A percentile compares a stretch with the other conserved stretches of the same genome.
These are phyloP conservation scores for Kuschelorhynchus macadamiae DNA, from an alignment of 2,888 invertebrate species.

Conservation along the genomic window DNA sequence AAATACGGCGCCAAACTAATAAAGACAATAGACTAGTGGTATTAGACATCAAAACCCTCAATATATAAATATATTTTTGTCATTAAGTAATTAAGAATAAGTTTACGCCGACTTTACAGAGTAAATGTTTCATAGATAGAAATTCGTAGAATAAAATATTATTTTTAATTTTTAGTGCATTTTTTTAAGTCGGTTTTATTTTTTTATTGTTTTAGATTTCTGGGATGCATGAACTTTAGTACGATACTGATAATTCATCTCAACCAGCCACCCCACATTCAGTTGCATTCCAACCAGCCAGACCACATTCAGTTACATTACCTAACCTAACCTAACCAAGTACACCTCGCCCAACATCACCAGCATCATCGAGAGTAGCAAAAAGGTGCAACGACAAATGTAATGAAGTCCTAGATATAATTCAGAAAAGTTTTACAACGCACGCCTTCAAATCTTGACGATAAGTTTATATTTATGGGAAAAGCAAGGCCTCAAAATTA, in stretches of 20 bases:
- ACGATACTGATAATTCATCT: background rate
- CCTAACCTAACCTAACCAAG: conserved; percentile 26
- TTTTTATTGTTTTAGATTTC: background rate
- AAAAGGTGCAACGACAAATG: conserved; percentile 41
- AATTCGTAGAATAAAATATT: conserved; percentile 33
- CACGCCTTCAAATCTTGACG: conserved; percentile 18
- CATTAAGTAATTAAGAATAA: too few relatives aligned
- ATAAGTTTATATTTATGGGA: conserved; percentile 37
- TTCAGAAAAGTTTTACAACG: conserved; percentile 29
- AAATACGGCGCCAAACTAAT: too few relatives aligned
- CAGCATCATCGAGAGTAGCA: conserved; percentile 34
- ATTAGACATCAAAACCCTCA: too few relatives aligned
- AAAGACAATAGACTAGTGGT: too few relatives aligned
- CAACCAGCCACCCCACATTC: too few relatives aligned
- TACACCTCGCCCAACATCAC: conserved; percentile 32
- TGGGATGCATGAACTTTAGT: background rate
- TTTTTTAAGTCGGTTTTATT: conserved; percentile 30
- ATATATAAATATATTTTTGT: too few relatives aligned
- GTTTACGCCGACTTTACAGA: too few relatives aligned
- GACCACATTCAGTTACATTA: conserved; percentile 23
- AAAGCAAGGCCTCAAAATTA: conserved; percentile 40
- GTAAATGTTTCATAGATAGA: conserved; percentile 8
- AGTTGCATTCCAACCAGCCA: conserved; percentile 33
- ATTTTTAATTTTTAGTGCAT: conserved; percentile 20
- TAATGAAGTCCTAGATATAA: conserved; percentile 33